Base-by-base conservation (phyloP, 2,113 vertebrate species). In the Stomatorhinus ivindoensis region DNA sequence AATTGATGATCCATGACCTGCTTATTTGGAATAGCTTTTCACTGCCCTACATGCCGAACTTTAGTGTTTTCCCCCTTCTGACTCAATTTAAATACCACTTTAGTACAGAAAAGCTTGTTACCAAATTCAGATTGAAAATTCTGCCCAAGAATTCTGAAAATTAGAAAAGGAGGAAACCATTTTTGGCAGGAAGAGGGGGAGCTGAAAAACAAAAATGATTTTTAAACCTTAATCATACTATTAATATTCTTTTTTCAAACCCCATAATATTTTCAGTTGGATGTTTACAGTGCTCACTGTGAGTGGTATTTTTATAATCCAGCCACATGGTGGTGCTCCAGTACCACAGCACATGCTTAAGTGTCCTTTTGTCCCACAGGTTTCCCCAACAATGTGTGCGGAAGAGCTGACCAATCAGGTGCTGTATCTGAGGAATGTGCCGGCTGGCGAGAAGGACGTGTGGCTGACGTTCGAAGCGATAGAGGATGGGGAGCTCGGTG, bases 401-500 rank as follows among this genome's bases (percentile, higher is more conserved):
- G 98, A 99, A 93, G 98, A 99, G 61, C 95, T 99, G 91, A 99
- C 98, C 91, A 99, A 99, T 92, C 98, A 99, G 91, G 98, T 99
- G 85, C 94, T 99, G 89, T 98, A 98, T 92, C 97, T 99, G 96
- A 97, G 98, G 93, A 98, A 96, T 0, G 93, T 98, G 76, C 94
- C 95, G 0, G 93, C 97, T 7, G 93, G 92, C 24, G 97, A 98
- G 89, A 95, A 94, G 90, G 97, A 99, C 8, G 92, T 98, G 61
- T 99, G 98, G 98, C 94, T 99, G 95, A 97, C 97, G 0, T 99
- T 99, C 6, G 98, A 99, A 94, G 96, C 95, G 0, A 96, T 98
- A 3, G 98, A 99, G 91, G 97, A 98, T 0, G 98, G 98, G 21
- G 98, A 99, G 93, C 96, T 99, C 86, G 98, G 98, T 99, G 31